Evolutionary conservation across 2,797 vertebrate genomes (phyloP), one percentile per base, ranked within the genome.

Genomic region (Geotrypetes seraphini): DNA sequence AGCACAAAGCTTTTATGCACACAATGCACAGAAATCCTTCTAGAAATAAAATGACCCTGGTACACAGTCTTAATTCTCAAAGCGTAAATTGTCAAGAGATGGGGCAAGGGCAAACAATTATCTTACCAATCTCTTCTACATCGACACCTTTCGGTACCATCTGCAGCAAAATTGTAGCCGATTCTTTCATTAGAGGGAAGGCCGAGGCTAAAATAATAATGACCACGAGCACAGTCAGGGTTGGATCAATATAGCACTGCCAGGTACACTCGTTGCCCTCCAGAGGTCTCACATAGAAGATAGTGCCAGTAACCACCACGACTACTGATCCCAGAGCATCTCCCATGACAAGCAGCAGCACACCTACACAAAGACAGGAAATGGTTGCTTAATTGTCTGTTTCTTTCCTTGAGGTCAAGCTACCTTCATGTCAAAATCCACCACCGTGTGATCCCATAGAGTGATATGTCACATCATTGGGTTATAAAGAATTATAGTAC

Each of bases 241-340:
- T 78, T 22, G 87, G 88, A 51, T 90, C 88, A 2, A 90, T 78
- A 39, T 90, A 90, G 47, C 88, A 90, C 53, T 90, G 67, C 87
- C 87, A 90, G 33, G 88, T 88, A 52, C 88, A 90, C 0, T 58
- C 30, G 5, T 44, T 35, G 3, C 49, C 11, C 1, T 1, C 0
- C 65, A 88, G 50, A 5, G 87, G 87, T 45, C 10, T 43, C 4
- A 73, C 18, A 3, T 88, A 84, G 66, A 90, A 90, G 35, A 90
- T 77, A n/a, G 64, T 19, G 9, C 87, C 82, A 1, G 86, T 64
- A 43, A 90, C 35, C 20, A 90, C 85, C 33, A 90, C 88, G 0
- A 88, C 62, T 32, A 90, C 82, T 0, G 88, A 90, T 6, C 88
- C 88, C 59, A 90, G 62, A 3, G 87, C 86, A 29, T 90, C 88